Evolutionary conservation across 2,113 vertebrate species (phyloP).

Genomic region (Chelonoidis abingdonii): DNA sequence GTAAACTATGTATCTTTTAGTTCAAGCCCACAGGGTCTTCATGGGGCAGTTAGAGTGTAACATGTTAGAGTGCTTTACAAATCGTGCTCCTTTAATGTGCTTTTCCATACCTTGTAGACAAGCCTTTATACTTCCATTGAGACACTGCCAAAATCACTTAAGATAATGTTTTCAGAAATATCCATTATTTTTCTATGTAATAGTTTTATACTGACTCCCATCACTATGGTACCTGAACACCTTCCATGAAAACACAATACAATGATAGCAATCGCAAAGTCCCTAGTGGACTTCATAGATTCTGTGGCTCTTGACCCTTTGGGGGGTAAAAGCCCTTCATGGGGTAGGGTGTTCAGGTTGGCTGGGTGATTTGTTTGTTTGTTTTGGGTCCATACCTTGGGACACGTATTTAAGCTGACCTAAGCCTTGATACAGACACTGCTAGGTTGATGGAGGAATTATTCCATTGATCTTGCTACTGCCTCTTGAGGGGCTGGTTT

Average conservation of each 20-base stretch:
- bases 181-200: slow-evolving; percentile 45
- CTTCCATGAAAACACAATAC: slow-evolving; percentile 25
- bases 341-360: neutral
- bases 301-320: slow-evolving; percentile 24
- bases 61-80: neutral
- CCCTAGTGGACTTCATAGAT: neutral
- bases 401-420: neutral
- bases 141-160: slow-evolving; percentile 58
- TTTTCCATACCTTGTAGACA: neutral
- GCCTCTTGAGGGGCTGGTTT: neutral
- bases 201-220: slow-evolving; percentile 46
- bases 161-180: slow-evolving; percentile 48
- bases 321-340: neutral
- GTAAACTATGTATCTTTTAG: neutral
- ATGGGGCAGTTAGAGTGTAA: neutral
- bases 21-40: neutral
- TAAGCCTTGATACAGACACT: neutral
- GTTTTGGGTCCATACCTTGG: neutral
- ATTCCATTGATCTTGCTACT: neutral
- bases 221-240: slow-evolving; percentile 30
- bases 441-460: neutral
- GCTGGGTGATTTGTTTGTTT: neutral
- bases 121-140: neutral
- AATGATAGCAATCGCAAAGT: neutral
- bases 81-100: neutral